A percentile compares a stretch with the other conserved stretches of the same genome.
Evolutionary conservation across 2,797 vertebrate genomes (phyloP).

Genomic region (Lepilemur septentrionalis): DNA sequence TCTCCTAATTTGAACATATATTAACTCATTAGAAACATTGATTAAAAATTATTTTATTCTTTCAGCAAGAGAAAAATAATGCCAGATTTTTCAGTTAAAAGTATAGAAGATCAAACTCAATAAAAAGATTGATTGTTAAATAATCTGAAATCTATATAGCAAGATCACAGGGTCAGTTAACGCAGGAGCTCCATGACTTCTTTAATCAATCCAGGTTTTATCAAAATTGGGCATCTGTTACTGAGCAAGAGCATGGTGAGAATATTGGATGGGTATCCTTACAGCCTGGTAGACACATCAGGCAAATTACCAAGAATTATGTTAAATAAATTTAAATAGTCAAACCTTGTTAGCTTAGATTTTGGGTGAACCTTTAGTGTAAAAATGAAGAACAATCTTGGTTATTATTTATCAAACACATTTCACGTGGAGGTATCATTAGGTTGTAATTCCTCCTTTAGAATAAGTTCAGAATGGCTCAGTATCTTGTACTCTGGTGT

Average conservation of each 20-base stretch:
- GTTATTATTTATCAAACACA: not conserved
- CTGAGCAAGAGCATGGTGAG: not conserved
- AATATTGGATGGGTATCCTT: not conserved
- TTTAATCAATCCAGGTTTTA: not conserved
- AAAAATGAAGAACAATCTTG: slow-evolving; percentile 31
- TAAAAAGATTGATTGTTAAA: not conserved
- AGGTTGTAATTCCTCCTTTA: not conserved
- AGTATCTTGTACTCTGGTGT: not conserved
- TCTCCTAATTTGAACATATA: slow-evolving; percentile 66
- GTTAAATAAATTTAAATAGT: slow-evolving; percentile 36
- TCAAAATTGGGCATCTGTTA: not conserved
- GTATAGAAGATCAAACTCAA: not conserved
- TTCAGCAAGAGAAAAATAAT: slow-evolving; percentile 26
- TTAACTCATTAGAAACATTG: slow-evolving; percentile 61
- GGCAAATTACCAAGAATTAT: not conserved
- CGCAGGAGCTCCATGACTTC: not conserved
- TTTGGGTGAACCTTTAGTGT: not conserved
- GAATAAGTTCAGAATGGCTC: not conserved
- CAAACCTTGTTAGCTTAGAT: not conserved
- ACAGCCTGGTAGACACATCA: not conserved
- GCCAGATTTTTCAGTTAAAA: not conserved
- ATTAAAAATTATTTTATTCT: slow-evolving; percentile 32
- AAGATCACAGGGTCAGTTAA: not conserved
- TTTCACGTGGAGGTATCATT: not conserved
- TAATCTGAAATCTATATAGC: not conserved